These are phyloP conservation scores for Drosophila bocqueti DNA, from an alignment of 1,140 invertebrate genomes.

Conservation along the genomic window DNA sequence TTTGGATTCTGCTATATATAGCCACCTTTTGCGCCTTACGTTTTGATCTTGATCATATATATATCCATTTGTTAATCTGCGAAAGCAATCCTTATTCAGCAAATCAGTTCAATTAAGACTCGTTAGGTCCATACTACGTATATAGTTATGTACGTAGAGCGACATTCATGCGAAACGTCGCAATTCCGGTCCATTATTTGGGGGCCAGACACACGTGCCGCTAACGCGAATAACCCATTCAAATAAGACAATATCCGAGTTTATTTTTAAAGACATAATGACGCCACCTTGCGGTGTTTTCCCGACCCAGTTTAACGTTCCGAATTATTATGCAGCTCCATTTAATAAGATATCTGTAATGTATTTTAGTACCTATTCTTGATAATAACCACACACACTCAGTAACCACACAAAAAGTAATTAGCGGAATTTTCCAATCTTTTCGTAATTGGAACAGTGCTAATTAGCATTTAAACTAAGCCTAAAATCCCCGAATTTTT, in stretches of 20 bases:
- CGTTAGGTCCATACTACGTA: constrained; percentile 36
- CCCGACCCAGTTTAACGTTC: not conserved
- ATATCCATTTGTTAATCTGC: constrained; percentile 38
- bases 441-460: constrained; percentile 14
- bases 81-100: constrained; percentile 52
- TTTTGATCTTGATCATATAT: constrained; percentile 17
- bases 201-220: constrained; percentile 33
- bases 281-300: too few relatives aligned
- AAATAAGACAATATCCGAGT: constrained; percentile 12
- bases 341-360: not conserved
- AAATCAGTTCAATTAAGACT: constrained; percentile 74
- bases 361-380: constrained; percentile 17
- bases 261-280: constrained; percentile 4
- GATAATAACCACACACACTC: constrained; percentile 3
- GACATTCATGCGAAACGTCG: constrained; percentile 44
- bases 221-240: constrained; percentile 24
- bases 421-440: constrained; percentile 3
- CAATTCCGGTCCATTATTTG: constrained; percentile 46
- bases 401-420: not conserved
- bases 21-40: constrained; percentile 7
- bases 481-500: constrained; percentile 38
- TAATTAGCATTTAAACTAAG: constrained; percentile 42
- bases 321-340: not conserved
- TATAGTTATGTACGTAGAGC: constrained; percentile 10
- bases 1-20: constrained; percentile 4